Base-by-base conservation (phyloP, 64 coral and sea anemone species). In the Stichodactyla helianthus region DNA sequence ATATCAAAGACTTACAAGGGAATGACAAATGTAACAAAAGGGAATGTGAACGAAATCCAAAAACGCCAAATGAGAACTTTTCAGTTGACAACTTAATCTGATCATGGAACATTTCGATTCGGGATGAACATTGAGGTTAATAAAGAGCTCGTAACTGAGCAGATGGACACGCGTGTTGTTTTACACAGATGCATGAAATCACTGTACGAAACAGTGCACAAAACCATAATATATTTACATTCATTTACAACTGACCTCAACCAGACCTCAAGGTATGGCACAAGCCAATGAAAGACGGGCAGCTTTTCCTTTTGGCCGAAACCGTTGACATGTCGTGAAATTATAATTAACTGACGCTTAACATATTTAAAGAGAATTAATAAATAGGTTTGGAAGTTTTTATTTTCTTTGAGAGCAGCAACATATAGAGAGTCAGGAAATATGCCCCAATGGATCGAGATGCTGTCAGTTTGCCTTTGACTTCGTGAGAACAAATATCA, bases 131-230 rank as follows among this genome's bases (percentile, higher is more conserved):
- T 25, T 65, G 19, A 44, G 35, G 25, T 10, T 27, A 8, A 31
- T 74, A 11, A 74, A 74, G 68, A 74, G 68, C 4, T 6, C 23
- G n/a, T n/a, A 74, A 23, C 11, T 1, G 12, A 74, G 11, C 68
- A 74, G 68, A 74, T 74, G 68, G 68, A 74, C 68, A 31, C 25
- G 7, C 68, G 25, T 74, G 25, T 28, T 31, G 11, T 65, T 74
- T 81, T 81, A 50, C 78, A 81, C 78, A 81, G 78, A 81, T 81
- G 78, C 78, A 53, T 81, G 20, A 81, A 51, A 81, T 81, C 78
- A 54, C 18, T 81, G 68, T 81, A 81, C 9, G 52, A 54, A 81
- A 51, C 78, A 28, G 31, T 81, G 35, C 35, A 52, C 50, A 81
- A 81, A 51, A 81, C 52, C 78, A 51, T 81, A 51, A 52, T 81